phyloP scores from a whole-genome alignment of 1,140 invertebrate species.

The Polypedilum pembai region DNA sequence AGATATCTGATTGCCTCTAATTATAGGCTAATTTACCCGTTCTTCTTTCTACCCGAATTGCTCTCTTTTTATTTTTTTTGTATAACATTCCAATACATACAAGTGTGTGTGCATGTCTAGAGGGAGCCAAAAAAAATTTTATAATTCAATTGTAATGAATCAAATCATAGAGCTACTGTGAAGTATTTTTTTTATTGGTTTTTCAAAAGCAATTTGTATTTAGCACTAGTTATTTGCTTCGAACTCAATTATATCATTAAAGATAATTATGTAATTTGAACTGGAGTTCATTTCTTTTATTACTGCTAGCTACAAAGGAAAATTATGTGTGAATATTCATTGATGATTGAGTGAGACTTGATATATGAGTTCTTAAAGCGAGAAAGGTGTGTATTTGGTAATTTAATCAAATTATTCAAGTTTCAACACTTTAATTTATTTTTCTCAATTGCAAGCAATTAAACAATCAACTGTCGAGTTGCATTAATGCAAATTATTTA shows the following conservation, averaged over 20 bases:
- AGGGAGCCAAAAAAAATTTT: not conserved
- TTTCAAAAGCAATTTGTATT: slow-evolving; percentile 6
- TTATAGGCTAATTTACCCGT: slow-evolving; percentile 16
- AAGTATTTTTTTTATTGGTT: slow-evolving; percentile 24
- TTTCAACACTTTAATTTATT: too few species aligned
- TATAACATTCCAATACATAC: not conserved
- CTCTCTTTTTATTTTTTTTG: too few species aligned
- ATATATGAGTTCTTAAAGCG: too few species aligned
- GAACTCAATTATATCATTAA: slow-evolving; percentile 7
- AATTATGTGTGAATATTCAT: slow-evolving; percentile 8
- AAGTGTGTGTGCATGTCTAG: not conserved
- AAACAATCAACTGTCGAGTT: too few species aligned
- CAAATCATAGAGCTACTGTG: not conserved
- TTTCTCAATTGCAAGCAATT: too few species aligned
- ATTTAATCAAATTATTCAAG: too few species aligned
- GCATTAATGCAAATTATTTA: too few species aligned
- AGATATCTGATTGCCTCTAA: slow-evolving; percentile 23
- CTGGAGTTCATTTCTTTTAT: not conserved
- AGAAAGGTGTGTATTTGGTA: too few species aligned
- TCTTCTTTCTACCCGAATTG: too few species aligned
- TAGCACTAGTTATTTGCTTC: not conserved
- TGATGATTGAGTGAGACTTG: too few species aligned
- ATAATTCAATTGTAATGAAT: slow-evolving; percentile 8
- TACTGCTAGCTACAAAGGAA: not conserved
- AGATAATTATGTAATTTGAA: slow-evolving; percentile 22